phyloP scores from a whole-genome alignment of 2,888 invertebrate genomes.

The Unio delphinus region DNA sequence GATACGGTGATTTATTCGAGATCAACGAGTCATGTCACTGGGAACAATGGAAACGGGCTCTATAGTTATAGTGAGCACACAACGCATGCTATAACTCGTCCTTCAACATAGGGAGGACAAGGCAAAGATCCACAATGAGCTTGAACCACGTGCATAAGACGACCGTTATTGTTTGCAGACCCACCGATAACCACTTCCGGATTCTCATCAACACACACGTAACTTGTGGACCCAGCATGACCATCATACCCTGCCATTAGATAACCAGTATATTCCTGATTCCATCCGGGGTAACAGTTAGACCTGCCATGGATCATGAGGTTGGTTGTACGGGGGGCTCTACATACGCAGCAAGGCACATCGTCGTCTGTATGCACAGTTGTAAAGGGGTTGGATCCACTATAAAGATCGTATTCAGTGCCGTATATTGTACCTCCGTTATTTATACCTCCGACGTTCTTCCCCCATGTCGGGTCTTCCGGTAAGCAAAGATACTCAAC shows the following conservation, averaged over 20 bases:
- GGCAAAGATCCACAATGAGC: conserved; percentile 7
- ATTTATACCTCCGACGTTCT: not conserved
- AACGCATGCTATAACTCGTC: conserved; percentile 9
- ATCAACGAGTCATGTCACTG: too few relatives aligned
- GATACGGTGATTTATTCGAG: too few relatives aligned
- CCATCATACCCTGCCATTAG: conserved; percentile 6
- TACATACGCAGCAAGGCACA: conserved; percentile 10
- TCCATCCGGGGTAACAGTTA: conserved; percentile 14
- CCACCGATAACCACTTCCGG: not conserved
- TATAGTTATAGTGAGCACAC: conserved; percentile 6
- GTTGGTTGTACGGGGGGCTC: not conserved
- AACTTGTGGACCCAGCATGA: not conserved
- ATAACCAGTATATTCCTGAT: conserved; percentile 10
- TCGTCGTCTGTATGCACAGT: conserved; percentile 2
- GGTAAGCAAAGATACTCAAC: conserved; percentile 9
- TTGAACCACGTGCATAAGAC: conserved; percentile 10
- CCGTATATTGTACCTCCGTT: conserved; percentile 4
- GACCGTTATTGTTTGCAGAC: conserved; percentile 1
- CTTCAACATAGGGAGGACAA: conserved; percentile 9
- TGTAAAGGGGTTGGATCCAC: not conserved
- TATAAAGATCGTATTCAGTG: conserved; percentile 3
- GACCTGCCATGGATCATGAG: conserved; percentile 7
- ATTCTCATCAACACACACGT: conserved; percentile 7
- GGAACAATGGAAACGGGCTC: too few relatives aligned
- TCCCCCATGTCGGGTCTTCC: conserved; percentile 3